Percentiles rank a stretch among this genome's conserved stretches.
phyloP scores from a whole-genome alignment of 2,888 invertebrate species.

The Thereva nobilitata region DNA sequence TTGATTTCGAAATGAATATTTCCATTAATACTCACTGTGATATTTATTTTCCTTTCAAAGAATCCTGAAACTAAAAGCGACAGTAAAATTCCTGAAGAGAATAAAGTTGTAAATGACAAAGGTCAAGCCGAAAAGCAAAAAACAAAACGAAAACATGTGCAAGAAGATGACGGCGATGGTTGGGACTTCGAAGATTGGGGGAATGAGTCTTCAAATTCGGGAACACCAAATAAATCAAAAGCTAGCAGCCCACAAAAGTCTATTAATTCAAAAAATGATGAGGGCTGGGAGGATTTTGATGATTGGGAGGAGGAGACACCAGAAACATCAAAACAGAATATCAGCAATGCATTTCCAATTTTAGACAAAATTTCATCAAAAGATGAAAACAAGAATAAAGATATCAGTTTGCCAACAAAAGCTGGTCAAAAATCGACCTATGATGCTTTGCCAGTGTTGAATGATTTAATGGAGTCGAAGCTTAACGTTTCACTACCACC shows the following conservation, averaged over 20 bases:
- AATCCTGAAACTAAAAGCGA: too few relatives aligned
- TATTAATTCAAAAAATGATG: slow-evolving; percentile 31
- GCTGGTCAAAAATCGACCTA: slow-evolving; percentile 10
- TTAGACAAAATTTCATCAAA: slow-evolving; percentile 16
- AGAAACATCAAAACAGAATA: not conserved
- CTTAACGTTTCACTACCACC: slow-evolving; percentile 37
- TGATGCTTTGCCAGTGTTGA: slow-evolving; percentile 37
- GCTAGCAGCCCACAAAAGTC: slow-evolving; percentile 28
- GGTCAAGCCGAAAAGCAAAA: not conserved
- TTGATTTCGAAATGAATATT: too few relatives aligned
- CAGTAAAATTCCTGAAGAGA: not conserved
- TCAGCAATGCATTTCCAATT: slow-evolving; percentile 12
- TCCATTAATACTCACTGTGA: too few relatives aligned
- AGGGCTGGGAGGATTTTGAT: slow-evolving; percentile 62
- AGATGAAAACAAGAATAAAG: not conserved
- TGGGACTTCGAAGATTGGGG: slow-evolving; percentile 37
- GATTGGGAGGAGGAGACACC: slow-evolving; percentile 55
- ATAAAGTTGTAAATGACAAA: not conserved
- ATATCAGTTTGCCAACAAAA: slow-evolving; percentile 24
- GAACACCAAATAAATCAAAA: slow-evolving; percentile 28
- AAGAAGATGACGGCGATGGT: slow-evolving; percentile 35
- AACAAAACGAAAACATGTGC: slow-evolving; percentile 20
- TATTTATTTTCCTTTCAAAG: too few relatives aligned
- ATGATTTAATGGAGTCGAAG: slow-evolving; percentile 47
- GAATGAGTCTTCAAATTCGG: slow-evolving; percentile 27